Conservation (phyloP, 2,888 invertebrate species). For the Cheiracanthium punctorium region DNA sequence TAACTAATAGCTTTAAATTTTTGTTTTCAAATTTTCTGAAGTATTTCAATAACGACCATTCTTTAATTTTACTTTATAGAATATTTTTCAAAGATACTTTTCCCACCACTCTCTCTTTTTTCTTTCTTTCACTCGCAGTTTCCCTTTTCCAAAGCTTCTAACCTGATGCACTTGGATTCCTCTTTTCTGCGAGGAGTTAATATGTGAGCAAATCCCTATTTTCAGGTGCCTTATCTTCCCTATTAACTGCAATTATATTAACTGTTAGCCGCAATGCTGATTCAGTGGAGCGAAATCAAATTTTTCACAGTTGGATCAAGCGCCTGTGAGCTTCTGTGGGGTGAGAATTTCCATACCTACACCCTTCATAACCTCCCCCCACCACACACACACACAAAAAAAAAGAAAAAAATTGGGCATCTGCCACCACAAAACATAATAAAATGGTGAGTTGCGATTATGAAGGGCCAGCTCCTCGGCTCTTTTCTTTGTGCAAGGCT, state of each 20-base stretch:
- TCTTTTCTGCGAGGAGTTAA: too few species aligned
- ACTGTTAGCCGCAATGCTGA: not conserved
- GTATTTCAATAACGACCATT: too few species aligned
- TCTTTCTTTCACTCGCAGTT: too few species aligned
- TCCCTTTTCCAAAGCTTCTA: too few species aligned
- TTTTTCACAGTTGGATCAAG: not conserved
- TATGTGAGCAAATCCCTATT: not conserved
- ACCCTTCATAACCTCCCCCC: not conserved
- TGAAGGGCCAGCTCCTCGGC: not conserved
- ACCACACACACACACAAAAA: not conserved
- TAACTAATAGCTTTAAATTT: too few species aligned
- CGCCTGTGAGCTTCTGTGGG: not conserved
- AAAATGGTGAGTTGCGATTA: not conserved
- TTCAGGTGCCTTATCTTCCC: not conserved
- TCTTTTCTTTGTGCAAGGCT: constrained; percentile 18
- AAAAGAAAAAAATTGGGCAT: not conserved
- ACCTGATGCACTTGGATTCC: too few species aligned
- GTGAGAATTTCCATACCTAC: not conserved
- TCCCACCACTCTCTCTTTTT: too few species aligned
- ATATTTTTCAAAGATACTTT: too few species aligned
- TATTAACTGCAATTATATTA: not conserved
- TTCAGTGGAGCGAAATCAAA: not conserved
- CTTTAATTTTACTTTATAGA: too few species aligned
- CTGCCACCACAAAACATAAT: not conserved
- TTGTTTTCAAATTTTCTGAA: too few species aligned